These are phyloP conservation scores for Venustaconcha ellipsiformis DNA, from an alignment of 1,140 invertebrate genomes.

Conservation along the genomic window DNA sequence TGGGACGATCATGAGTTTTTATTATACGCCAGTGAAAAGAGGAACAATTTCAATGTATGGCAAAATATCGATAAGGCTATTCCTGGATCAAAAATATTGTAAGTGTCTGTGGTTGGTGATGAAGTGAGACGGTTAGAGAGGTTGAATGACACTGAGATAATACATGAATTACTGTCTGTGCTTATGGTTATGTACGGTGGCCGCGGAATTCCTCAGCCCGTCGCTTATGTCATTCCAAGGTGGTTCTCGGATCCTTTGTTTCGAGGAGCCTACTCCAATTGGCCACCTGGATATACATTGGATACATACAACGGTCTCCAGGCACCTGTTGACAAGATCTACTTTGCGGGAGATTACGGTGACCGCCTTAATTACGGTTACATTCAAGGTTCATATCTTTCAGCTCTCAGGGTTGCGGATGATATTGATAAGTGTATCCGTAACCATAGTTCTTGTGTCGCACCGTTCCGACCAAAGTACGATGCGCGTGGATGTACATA, in stretches of 20 bases:
- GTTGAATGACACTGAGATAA: not conserved
- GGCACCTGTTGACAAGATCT: constrained; percentile 2
- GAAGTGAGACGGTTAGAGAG: constrained; percentile 11
- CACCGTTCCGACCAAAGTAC: no score
- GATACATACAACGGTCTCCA: constrained; percentile 7
- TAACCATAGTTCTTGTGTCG: no score
- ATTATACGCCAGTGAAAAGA: constrained; percentile 10
- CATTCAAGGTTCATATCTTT: constrained; percentile 10
- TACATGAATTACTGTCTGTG: not conserved
- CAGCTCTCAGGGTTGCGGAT: not conserved
- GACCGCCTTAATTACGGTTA: constrained; percentile 16
- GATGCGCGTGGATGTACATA: no score
- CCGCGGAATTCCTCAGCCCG: not conserved
- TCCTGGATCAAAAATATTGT: constrained; percentile 22
- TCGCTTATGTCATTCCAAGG: constrained; percentile 4
- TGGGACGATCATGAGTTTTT: constrained; percentile 24
- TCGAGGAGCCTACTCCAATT: constrained; percentile 23
- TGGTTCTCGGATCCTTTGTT: constrained; percentile 22
- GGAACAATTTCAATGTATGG: constrained; percentile 16
- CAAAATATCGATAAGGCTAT: constrained; percentile 21
- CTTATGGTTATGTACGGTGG: constrained; percentile 9
- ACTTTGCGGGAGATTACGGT: constrained; percentile 25
- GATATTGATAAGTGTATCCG: no score
- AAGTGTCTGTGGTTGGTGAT: constrained; percentile 17
- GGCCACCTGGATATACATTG: constrained; percentile 12